Conservation (phyloP, 2,888 invertebrate species). For the Erebia epiphron region DNA sequence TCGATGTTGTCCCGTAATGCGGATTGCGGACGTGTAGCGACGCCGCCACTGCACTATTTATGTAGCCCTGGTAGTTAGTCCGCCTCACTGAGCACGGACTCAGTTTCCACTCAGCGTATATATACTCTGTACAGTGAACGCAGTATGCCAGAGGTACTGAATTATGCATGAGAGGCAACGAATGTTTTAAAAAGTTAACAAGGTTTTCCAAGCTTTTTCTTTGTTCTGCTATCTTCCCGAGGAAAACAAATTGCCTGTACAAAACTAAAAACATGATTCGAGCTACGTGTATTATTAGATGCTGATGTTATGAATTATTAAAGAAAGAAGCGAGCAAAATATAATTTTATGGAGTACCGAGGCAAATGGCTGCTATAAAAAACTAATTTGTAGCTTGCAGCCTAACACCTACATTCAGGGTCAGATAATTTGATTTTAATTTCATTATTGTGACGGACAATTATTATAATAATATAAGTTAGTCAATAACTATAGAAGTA, state of each 20-base stretch:
- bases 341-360: constrained; percentile 35
- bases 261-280: constrained; percentile 47
- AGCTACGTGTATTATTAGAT: constrained; percentile 41
- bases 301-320: constrained; percentile 40
- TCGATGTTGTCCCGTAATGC: constrained; percentile 30
- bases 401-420: constrained; percentile 25
- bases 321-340: constrained; percentile 35
- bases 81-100: constrained; percentile 15
- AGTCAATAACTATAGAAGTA: not conserved
- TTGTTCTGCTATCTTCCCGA: constrained; percentile 70
- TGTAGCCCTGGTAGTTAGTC: constrained; percentile 22
- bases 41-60: constrained; percentile 39
- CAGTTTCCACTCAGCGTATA: constrained; percentile 24
- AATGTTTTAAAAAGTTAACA: constrained; percentile 81
- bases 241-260: constrained; percentile 71
- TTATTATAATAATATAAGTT: not conserved
- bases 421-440: constrained; percentile 18
- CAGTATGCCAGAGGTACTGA: constrained; percentile 58
- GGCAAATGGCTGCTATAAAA: constrained; percentile 31
- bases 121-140: constrained; percentile 38
- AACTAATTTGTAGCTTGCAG: constrained; percentile 34
- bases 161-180: constrained; percentile 74
- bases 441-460: constrained; percentile 11
- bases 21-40: constrained; percentile 50
- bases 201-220: constrained; percentile 76